Base-by-base conservation (phyloP, 2,113 vertebrate species). In the Mixornis gularis region DNA sequence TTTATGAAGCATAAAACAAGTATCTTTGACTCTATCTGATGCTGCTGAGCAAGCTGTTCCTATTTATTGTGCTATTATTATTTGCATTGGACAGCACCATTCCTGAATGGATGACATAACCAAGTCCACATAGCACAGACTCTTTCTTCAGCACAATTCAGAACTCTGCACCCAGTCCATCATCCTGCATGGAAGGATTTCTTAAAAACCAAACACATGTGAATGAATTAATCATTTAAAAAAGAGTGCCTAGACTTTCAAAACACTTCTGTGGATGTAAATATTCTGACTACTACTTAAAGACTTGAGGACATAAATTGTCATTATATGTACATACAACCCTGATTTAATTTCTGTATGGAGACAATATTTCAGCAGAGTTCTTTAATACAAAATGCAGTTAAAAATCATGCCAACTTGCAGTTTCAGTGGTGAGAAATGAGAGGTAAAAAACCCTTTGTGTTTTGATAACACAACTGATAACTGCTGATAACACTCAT, bases 1-100 rank as follows among this genome's bases (percentile, higher is more conserved):
- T 86, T 96, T 78, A 80, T 79, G 79, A 64, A 93, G 81, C 87
- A 74, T 81, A 70, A 95, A 93, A 87, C 49, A 79, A 90, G 89
- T 86, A 84, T 71, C 38, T 77, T 88, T 89, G 56, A 69, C 72
- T 96, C 72, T 80, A 92, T 66, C 79, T 96, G 92, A 86, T 87
- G 81, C 87, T 88, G 51, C 84, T 81, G 44, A 87, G 92, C 80
- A 94, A 91, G 90, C 77, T 94, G 89, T 63, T 92, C 73, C 60
- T 83, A 91, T 90, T 82, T n/a, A 68, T 26, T 25, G 9, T 46
- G 34, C 62, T 80, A 56, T 82, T 90, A 74, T 72, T 79, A 83
- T 52, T n/a, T 16, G 62, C 27, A 13, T 32, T 56, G 72, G 36
- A 30, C 52, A 87, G 63, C 36, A 72, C 51, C 65, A 51, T 79